phyloP scores from a whole-genome alignment of 2,888 invertebrate species.

The Nowickia ferox region DNA sequence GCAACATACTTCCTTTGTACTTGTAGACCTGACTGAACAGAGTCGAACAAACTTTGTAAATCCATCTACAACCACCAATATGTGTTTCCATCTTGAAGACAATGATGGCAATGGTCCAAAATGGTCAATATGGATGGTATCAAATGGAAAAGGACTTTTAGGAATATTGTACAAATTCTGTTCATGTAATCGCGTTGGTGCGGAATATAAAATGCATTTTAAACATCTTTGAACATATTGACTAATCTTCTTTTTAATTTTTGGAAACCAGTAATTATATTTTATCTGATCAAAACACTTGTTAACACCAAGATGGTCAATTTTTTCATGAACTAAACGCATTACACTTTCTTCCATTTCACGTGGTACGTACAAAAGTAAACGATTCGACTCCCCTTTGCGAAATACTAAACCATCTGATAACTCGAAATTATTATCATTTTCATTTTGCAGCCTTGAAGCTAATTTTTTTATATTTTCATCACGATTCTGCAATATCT shows the following conservation, averaged over 20 bases:
- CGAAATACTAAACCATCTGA: conserved; percentile 28
- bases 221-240: no score
- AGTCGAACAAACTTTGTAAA: conserved; percentile 4
- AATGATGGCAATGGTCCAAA: conserved; percentile 13
- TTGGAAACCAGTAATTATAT: neutral
- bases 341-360: no score
- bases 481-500: conserved; percentile 22
- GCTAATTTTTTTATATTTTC: conserved; percentile 7
- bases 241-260: neutral
- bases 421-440: conserved; percentile 5
- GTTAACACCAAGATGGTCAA: no score
- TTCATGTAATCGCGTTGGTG: conserved; percentile 2
- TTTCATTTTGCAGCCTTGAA: no score
- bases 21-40: neutral
- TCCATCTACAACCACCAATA: neutral
- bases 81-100: conserved; percentile 6
- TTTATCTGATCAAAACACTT: no score
- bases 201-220: neutral
- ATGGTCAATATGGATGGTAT: conserved; percentile 14
- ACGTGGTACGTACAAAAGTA: neutral
- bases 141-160: conserved; percentile 9
- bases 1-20: neutral
- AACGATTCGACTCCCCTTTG: neutral
- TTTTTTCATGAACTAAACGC: no score
- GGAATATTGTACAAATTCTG: conserved; percentile 17